Percentiles rank a stretch among this genome's conserved stretches.
phyloP scores from a whole-genome alignment of 2,113 vertebrate genomes.

The Malurus cyaneus region DNA sequence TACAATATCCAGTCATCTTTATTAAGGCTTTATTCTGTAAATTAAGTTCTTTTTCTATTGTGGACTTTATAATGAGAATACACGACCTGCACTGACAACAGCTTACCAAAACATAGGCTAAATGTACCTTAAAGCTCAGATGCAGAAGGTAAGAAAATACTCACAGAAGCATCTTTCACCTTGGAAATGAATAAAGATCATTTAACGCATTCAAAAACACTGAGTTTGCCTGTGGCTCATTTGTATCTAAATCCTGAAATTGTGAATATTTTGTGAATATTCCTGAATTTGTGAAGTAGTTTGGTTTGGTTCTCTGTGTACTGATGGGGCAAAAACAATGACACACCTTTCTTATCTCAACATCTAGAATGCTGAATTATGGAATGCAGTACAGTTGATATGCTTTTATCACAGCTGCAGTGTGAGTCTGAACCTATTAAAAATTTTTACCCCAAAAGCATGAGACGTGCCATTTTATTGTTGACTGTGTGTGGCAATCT shows the following conservation, averaged over 20 bases:
- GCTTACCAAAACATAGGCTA: not conserved
- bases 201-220: not conserved
- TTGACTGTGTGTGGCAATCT: not conserved
- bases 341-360: not conserved
- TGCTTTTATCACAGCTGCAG: not conserved
- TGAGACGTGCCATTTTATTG: not conserved
- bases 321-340: not conserved
- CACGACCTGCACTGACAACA: not conserved
- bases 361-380: not conserved
- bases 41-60: not conserved
- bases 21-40: slow-evolving; percentile 1
- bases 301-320: not conserved
- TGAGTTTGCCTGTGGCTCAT: not conserved
- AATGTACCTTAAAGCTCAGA: not conserved
- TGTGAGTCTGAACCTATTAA: not conserved
- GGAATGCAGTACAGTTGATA: not conserved
- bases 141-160: not conserved
- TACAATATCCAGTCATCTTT: not conserved
- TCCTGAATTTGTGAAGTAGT: not conserved
- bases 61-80: not conserved
- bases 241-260: not conserved
- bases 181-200: not conserved
- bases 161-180: not conserved
- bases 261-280: not conserved
- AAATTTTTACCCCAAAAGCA: not conserved